Evolutionary conservation across 2,113 vertebrate genomes (phyloP).

Genomic region (Peromyscus californicus): DNA sequence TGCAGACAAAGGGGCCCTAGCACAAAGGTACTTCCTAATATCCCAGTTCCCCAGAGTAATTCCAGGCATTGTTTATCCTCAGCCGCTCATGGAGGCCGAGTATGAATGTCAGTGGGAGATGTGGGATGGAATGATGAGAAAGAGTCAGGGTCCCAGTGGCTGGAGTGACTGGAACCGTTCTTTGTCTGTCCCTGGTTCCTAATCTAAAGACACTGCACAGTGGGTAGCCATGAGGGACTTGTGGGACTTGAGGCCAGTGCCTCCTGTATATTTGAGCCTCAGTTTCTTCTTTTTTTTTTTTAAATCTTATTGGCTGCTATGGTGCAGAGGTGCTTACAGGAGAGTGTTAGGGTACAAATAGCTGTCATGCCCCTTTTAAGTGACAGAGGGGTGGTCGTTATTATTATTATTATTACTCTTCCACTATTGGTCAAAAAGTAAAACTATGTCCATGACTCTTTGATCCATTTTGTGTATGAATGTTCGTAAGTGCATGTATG

Average conservation of each 20-base stretch:
- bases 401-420: background rate
- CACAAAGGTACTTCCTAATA: background rate
- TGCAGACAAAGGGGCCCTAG: background rate
- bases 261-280: background rate
- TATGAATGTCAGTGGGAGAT: background rate
- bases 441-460: background rate
- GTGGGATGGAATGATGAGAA: background rate
- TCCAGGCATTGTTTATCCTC: background rate
- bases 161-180: background rate
- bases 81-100: background rate
- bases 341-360: background rate
- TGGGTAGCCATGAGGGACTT: background rate
- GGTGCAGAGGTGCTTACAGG: background rate
- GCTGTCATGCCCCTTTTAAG: background rate
- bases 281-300: background rate
- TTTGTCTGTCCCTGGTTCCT: background rate
- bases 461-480: background rate
- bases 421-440: background rate
- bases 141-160: background rate
- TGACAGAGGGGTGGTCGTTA: background rate
- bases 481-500: background rate
- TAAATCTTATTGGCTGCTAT: background rate
- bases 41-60: background rate
- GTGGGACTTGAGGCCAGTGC: background rate
- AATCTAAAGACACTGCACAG: fast-evolving